Base-by-base conservation (phyloP, 2,113 vertebrate species). In the Entomyzon cyanotis region DNA sequence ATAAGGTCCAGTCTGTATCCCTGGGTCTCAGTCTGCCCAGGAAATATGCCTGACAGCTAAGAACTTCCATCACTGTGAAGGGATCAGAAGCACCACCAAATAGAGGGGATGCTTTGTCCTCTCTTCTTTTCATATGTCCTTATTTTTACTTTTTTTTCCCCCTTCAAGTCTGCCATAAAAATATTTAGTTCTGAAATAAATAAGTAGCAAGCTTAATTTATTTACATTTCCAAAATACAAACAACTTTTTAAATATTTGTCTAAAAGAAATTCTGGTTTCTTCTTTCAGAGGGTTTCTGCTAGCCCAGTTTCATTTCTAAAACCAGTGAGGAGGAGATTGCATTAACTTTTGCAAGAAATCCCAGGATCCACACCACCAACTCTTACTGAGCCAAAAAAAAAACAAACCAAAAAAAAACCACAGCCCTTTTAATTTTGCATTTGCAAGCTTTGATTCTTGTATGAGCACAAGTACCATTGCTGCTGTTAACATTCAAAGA, bases 1-100 rank as follows among this genome's bases (percentile, higher is more conserved):
- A 9, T 15, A 62, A 41, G 19, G 33, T 46, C 58, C 0, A 1
- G 9, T 28, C 7, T 4, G 4, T 14, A 27, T 15, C 11, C 50
- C 42, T 2, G 1, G 19, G 16, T 25, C 19, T 89, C 20, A 53
- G 9, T 30, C n/a, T 81, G 15, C 11, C 7, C 47, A 23, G 56
- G 23, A 82, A 82, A 67, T 25, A 9, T 2, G 2, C 9, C 15
- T 70, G 15, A 53, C 19, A 44, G 8, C 30, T 65, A 33, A 60
- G 12, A 76, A 46, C 7, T 68, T 71, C 49, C 7, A 47, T 39
- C 27, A 33, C 5, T 56, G 11, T 63, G 31, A 69, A 65, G 12
- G 18, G 22, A 49, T 58, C 33, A 67, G 56, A 65, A 89, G 46
- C 23, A 74, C 2, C 20, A 50, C 3, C 15, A 52, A 47, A 35